Conservation (phyloP, 2,888 invertebrate genomes). For the Synergus umbraculus region DNA sequence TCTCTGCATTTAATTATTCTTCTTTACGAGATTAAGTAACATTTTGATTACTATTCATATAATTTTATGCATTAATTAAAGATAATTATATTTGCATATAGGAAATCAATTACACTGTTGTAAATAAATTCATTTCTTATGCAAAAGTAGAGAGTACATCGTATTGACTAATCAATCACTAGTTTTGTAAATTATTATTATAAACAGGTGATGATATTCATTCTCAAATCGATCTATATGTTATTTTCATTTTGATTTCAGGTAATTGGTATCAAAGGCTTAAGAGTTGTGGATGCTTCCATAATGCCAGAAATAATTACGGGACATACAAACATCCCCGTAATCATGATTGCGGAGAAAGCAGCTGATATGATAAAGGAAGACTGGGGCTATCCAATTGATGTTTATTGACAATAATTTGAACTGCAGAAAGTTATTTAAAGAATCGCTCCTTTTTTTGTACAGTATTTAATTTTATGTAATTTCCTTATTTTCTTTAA, state of each 20-base stretch:
- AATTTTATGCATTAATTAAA: no score
- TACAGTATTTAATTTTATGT: slow-evolving; percentile 13
- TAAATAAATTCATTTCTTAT: no score
- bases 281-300: slow-evolving; percentile 84
- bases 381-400: slow-evolving; percentile 75
- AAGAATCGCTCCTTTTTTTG: background rate
- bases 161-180: no score
- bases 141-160: no score
- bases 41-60: no score
- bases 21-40: no score
- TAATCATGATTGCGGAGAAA: slow-evolving; percentile 85
- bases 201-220: no score
- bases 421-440: background rate
- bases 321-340: slow-evolving; percentile 83
- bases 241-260: slow-evolving; percentile 56
- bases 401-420: background rate
- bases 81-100: no score
- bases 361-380: slow-evolving; percentile 82
- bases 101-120: no score
- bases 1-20: no score
- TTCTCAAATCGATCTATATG: background rate
- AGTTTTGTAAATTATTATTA: background rate
- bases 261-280: slow-evolving; percentile 78
- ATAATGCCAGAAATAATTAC: slow-evolving; percentile 82
- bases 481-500: background rate